Evolutionary conservation across 2,797 vertebrate species (phyloP).

Genomic region (Momotus momota): DNA sequence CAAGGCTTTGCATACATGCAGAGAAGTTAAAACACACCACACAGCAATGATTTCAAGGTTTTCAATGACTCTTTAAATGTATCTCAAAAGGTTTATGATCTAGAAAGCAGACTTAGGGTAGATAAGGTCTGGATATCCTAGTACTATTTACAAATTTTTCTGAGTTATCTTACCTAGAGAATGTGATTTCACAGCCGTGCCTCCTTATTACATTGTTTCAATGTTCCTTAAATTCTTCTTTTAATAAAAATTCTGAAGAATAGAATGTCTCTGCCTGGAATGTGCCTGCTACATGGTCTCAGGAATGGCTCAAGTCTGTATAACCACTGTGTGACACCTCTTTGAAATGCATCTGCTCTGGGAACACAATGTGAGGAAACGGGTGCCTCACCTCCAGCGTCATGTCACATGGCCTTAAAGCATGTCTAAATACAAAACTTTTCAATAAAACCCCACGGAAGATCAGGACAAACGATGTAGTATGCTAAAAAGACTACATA

Average conservation of each 20-base stretch:
- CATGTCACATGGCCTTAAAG: not conserved
- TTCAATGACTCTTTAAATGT: not conserved
- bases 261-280: not conserved
- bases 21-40: not conserved
- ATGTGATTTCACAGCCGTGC: not conserved
- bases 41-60: not conserved
- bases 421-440: not conserved
- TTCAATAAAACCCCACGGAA: not conserved
- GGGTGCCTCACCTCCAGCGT: not conserved
- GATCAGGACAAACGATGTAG: not conserved
- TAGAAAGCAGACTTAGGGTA: not conserved
- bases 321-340: accelerated
- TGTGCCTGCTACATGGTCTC: accelerated
- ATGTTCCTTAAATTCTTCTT: not conserved
- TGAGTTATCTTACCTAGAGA: not conserved
- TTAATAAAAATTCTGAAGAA: not conserved
- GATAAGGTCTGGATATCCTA: not conserved
- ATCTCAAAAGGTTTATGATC: not conserved
- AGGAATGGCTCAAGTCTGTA: not conserved
- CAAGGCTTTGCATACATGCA: not conserved
- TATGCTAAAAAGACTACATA: not conserved
- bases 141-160: not conserved
- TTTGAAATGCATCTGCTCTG: not conserved
- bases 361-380: not conserved
- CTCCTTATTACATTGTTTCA: not conserved